Evolutionary conservation across 2,888 invertebrate species (phyloP).

Genomic region (Rhamnusium bicolor): DNA sequence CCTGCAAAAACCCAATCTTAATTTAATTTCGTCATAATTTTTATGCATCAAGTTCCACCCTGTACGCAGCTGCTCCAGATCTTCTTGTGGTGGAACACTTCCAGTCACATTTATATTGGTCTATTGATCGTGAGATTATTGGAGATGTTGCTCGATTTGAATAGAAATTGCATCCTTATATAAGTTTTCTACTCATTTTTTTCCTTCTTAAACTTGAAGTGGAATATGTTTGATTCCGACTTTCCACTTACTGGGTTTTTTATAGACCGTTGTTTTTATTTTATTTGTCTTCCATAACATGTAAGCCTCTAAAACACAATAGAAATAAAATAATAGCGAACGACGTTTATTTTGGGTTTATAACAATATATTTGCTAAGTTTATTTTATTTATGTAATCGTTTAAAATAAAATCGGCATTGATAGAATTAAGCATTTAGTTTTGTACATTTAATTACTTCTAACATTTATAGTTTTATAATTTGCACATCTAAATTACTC

Average conservation of each 20-base stretch:
- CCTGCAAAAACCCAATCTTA: too few species aligned
- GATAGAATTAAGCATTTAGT: too few species aligned
- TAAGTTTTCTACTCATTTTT: constrained; percentile 48
- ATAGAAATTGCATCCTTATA: constrained; percentile 53
- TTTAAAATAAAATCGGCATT: too few species aligned
- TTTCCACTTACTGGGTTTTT: constrained; percentile 19
- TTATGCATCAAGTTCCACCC: too few species aligned
- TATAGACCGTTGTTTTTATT: constrained; percentile 3
- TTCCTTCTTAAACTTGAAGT: constrained; percentile 41
- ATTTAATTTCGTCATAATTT: too few species aligned
- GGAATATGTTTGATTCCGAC: constrained; percentile 23
- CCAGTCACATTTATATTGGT: constrained; percentile 19
- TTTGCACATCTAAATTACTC: too few species aligned
- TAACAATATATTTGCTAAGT: background rate
- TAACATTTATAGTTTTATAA: too few species aligned
- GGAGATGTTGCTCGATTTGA: constrained; percentile 49
- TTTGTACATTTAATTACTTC: too few species aligned
- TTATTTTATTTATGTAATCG: too few species aligned
- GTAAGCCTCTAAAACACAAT: background rate
- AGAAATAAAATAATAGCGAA: background rate
- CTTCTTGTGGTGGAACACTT: background rate
- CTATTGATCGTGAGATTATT: constrained; percentile 49
- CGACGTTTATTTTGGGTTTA: background rate
- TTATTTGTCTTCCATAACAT: background rate
- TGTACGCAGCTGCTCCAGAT: background rate